These are phyloP conservation scores for Pseudopodoces humilis DNA, from an alignment of 2,113 vertebrate species.

Conservation along the genomic window DNA sequence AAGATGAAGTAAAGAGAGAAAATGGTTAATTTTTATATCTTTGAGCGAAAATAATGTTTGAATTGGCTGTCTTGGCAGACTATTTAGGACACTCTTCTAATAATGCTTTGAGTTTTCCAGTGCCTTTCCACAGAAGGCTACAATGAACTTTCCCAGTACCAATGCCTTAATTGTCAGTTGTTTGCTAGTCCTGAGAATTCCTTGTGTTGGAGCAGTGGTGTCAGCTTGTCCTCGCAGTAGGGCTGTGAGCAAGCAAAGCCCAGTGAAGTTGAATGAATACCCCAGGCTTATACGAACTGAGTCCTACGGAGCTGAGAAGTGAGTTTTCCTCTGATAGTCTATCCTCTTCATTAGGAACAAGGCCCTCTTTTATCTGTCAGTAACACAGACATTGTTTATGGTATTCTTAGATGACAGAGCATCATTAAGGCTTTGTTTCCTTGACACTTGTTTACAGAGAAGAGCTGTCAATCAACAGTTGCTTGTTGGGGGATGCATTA, in stretches of 20 bases:
- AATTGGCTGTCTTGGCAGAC: background rate
- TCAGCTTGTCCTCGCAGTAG: background rate
- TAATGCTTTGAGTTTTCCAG: background rate
- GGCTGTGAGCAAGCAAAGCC: background rate
- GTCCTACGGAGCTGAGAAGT: background rate
- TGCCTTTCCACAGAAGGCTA: background rate
- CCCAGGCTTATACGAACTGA: background rate
- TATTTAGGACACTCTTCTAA: background rate
- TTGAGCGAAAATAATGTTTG: background rate
- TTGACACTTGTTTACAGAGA: background rate
- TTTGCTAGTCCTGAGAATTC: background rate
- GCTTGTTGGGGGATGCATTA: background rate
- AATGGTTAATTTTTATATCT: background rate
- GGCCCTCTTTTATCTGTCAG: background rate
- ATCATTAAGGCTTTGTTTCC: slow-evolving; percentile 24
- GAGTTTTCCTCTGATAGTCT: background rate
- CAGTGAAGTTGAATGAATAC: background rate
- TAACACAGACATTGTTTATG: background rate
- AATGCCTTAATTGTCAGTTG: background rate
- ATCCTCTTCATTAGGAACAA: slow-evolving; percentile 33
- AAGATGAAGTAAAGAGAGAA: background rate
- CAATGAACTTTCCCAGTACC: background rate
- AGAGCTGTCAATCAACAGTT: background rate
- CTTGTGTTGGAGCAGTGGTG: background rate
- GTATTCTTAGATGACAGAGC: slow-evolving; percentile 7